Evolutionary conservation across 2,888 invertebrate species (phyloP).

Genomic region (Fragum whitleyi): DNA sequence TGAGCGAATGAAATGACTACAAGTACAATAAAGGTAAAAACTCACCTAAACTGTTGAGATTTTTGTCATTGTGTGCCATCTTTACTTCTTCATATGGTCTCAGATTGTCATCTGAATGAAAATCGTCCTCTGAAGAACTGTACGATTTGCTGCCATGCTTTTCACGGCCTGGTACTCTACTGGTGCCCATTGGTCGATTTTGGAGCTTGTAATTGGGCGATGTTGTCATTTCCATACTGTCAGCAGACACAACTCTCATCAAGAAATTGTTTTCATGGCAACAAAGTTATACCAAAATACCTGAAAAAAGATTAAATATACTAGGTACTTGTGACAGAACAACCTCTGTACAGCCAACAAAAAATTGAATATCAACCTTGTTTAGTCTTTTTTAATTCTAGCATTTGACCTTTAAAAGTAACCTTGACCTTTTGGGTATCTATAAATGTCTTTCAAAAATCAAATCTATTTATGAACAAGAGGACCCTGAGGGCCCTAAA

Average conservation of each 20-base stretch:
- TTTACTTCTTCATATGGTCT: conserved; percentile 82
- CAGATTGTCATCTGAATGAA: conserved; percentile 81
- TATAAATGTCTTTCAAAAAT: too few relatives aligned
- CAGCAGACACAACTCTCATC: conserved; percentile 58
- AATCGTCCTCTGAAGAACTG: conserved; percentile 80
- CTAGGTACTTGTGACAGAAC: too few relatives aligned
- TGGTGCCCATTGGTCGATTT: conserved; percentile 58
- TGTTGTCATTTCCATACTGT: conserved; percentile 68
- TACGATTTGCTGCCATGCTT: conserved; percentile 74
- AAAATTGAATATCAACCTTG: too few relatives aligned
- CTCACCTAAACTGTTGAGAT: conserved; percentile 79
- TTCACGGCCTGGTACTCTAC: conserved; percentile 53
- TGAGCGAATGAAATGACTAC: too few relatives aligned
- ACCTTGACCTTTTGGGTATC: too few relatives aligned
- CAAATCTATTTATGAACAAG: too few relatives aligned
- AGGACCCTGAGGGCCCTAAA: too few relatives aligned
- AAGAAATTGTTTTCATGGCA: conserved; percentile 47
- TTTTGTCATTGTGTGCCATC: conserved; percentile 80
- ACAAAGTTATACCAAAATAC: not conserved
- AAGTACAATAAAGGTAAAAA: too few relatives aligned
- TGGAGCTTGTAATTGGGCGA: conserved; percentile 65
- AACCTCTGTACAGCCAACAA: too few relatives aligned
- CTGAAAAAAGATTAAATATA: conserved; percentile 29
- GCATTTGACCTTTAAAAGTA: too few relatives aligned
- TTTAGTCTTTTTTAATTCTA: too few relatives aligned